These are phyloP conservation scores for Acanthurus lineatus DNA, from an alignment of 2,797 vertebrate genomes.

Conservation along the genomic window DNA sequence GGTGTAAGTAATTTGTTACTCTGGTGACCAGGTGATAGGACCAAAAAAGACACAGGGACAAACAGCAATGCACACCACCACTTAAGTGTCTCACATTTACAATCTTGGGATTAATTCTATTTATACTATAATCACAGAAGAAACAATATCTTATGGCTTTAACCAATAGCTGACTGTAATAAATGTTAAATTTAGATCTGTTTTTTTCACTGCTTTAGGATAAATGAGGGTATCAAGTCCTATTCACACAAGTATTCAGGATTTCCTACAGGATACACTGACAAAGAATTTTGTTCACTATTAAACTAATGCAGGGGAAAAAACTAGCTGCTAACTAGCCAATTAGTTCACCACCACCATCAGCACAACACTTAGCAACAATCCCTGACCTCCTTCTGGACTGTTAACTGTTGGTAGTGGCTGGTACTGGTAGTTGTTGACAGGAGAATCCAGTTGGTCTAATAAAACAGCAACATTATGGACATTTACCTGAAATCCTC, in stretches of 20 bases:
- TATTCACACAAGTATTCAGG: background rate
- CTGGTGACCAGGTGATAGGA: background rate
- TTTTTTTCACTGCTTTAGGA: no score
- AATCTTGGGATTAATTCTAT: no score
- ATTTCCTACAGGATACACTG: background rate
- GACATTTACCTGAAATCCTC: constrained; percentile 19
- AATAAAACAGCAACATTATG: constrained; percentile 49
- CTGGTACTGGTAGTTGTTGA: constrained; percentile 63
- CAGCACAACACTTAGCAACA: constrained; percentile 59
- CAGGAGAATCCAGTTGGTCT: constrained; percentile 65
- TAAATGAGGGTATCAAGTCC: no score
- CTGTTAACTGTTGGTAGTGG: constrained; percentile 54
- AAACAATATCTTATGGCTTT: no score
- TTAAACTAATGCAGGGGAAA: background rate
- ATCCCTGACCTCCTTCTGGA: constrained; percentile 73
- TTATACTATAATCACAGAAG: no score
- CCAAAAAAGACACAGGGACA: background rate
- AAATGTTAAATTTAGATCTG: no score
- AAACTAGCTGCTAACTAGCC: constrained; percentile 17
- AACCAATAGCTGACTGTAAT: no score
- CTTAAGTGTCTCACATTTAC: no score
- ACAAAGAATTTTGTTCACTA: constrained; percentile 3
- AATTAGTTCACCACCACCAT: constrained; percentile 41
- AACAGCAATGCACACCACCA: no score
- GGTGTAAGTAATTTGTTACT: no score